Conservation (phyloP, 2,113 vertebrate species). For the Sciurus niger region DNA sequence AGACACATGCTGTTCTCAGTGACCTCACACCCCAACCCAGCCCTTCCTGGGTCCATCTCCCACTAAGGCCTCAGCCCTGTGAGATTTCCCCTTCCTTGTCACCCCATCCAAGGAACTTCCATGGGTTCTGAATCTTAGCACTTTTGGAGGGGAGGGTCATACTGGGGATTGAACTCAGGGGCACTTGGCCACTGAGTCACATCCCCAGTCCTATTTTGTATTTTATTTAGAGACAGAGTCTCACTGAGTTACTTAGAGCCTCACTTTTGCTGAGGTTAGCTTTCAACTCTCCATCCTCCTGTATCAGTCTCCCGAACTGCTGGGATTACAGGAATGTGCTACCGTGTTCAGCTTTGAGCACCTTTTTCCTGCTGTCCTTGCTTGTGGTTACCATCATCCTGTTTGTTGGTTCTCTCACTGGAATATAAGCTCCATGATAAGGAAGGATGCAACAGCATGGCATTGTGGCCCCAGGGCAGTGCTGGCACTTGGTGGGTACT, state of each 20-base stretch:
- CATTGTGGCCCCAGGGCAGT: rapidly evolving
- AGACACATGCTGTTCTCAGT: rapidly evolving
- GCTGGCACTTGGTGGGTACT: not conserved
- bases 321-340: no score
- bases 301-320: no score
- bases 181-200: no score
- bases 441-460: not conserved
- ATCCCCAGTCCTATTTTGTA: no score
- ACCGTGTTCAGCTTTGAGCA: no score
- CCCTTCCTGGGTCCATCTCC: not conserved
- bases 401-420: not conserved
- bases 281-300: no score
- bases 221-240: no score
- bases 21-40: not conserved
- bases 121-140: not conserved
- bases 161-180: no score
- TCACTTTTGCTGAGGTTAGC: no score
- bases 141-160: no score
- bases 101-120: not conserved
- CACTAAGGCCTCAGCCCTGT: not conserved
- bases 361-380: not conserved
- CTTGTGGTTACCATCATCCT: no score
- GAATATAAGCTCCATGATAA: not conserved
- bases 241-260: no score
- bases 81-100: not conserved